Percentiles rank a stretch among this genome's conserved stretches.
phyloP scores from a whole-genome alignment of 2,113 vertebrate species.

The Chaenogobius annularis region DNA sequence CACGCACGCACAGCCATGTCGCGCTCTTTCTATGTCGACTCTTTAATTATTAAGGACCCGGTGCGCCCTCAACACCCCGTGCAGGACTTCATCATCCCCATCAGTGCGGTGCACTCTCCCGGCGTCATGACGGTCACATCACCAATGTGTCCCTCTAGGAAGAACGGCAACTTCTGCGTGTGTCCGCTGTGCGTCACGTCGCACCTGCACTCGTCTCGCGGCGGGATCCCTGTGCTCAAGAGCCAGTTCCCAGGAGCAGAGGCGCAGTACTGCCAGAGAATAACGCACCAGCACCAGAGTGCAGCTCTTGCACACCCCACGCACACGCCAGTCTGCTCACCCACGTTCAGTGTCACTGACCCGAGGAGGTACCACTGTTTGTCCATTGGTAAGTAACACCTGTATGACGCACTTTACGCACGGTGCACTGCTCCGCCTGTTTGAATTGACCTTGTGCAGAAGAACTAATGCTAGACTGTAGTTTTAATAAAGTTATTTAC shows the following conservation, averaged over 20 bases:
- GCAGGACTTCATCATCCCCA: constrained; percentile 92
- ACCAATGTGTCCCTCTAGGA: constrained; percentile 88
- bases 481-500: no score
- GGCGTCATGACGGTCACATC: constrained; percentile 87
- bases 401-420: constrained; percentile 15
- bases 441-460: background rate
- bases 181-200: constrained; percentile 96
- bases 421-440: constrained; percentile 7
- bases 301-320: constrained; percentile 83
- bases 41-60: constrained; percentile 97
- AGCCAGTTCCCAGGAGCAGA: constrained; percentile 84
- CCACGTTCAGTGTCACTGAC: constrained; percentile 91
- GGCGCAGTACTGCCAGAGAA: constrained; percentile 84
- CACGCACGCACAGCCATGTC: constrained; percentile 81
- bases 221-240: constrained; percentile 87
- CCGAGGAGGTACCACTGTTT: constrained; percentile 95
- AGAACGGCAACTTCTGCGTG: constrained; percentile 91
- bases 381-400: constrained; percentile 84
- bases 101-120: constrained; percentile 87
- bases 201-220: constrained; percentile 87
- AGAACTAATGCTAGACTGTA: no score
- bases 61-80: constrained; percentile 82
- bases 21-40: constrained; percentile 97
- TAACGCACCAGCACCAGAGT: constrained; percentile 76
- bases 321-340: constrained; percentile 88